phyloP scores from a whole-genome alignment of 2,113 vertebrate species.

The Eubucco bourcierii region DNA sequence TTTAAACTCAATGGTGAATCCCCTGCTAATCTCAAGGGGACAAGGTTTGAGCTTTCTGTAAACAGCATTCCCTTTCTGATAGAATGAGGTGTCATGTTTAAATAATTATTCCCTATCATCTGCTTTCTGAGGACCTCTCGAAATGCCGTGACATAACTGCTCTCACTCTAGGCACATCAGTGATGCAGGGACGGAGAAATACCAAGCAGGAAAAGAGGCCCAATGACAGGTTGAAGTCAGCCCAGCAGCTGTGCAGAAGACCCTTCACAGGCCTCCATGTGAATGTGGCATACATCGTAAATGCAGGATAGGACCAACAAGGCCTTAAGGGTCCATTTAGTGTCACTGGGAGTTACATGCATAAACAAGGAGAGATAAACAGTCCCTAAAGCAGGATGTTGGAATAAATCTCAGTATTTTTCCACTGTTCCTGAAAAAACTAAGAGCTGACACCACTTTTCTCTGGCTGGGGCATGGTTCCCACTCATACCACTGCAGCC shows the following conservation, averaged over 20 bases:
- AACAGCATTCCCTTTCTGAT: not conserved
- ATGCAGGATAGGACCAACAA: not conserved
- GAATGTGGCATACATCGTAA: not conserved
- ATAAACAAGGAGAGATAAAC: slow-evolving; percentile 44
- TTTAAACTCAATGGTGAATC: not conserved
- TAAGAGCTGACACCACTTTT: not conserved
- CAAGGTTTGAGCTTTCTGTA: not conserved
- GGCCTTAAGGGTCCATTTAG: slow-evolving; percentile 14
- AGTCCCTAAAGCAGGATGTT: slow-evolving; percentile 27
- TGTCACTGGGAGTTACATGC: slow-evolving; percentile 45
- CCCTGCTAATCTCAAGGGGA: not conserved
- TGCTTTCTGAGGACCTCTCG: not conserved
- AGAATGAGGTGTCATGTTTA: slow-evolving; percentile 37
- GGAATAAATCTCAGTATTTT: slow-evolving; percentile 39
- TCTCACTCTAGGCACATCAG: not conserved
- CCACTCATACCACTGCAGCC: accelerated
- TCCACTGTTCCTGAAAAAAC: not conserved
- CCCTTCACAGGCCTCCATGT: not conserved
- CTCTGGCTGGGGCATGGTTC: not conserved
- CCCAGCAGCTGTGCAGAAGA: not conserved
- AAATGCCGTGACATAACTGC: not conserved
- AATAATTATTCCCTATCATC: slow-evolving; percentile 41
- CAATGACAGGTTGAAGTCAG: not conserved
- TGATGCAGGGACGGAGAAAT: not conserved
- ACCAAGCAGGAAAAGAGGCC: not conserved